A percentile compares a stretch with the other conserved stretches of the same genome.
Conservation (phyloP, 2,797 vertebrate genomes). For the Thamnophis elegans region DNA sequence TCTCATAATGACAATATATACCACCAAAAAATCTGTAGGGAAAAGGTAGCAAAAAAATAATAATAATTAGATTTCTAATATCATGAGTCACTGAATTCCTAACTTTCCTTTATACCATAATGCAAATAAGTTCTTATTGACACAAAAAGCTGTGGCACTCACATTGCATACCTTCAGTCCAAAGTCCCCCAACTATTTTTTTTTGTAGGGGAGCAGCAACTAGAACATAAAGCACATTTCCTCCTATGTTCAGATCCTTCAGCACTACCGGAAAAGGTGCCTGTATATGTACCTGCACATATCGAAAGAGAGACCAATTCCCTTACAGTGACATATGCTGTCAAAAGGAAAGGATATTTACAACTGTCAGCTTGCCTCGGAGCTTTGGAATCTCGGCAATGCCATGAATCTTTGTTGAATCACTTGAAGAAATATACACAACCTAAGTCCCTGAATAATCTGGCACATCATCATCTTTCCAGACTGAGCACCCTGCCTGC, state of each 20-base stretch:
- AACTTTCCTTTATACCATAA: not conserved
- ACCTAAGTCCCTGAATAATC: constrained; percentile 60
- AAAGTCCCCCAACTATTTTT: constrained; percentile 43
- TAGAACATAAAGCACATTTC: constrained; percentile 44
- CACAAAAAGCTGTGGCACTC: constrained; percentile 28
- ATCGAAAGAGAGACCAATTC: constrained; percentile 35
- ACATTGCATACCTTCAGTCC: constrained; percentile 29
- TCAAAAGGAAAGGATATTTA: constrained; percentile 55
- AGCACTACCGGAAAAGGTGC: constrained; percentile 43
- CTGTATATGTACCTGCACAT: not conserved
- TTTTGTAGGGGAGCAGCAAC: constrained; percentile 42
- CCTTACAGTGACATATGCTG: constrained; percentile 27
- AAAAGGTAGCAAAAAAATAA: constrained; percentile 41
- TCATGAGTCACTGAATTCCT: not conserved
- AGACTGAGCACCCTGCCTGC: accelerated
- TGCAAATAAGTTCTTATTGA: constrained; percentile 1
- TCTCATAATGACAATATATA: constrained; percentile 88
- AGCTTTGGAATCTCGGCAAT: constrained; percentile 72
- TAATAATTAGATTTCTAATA: constrained; percentile 31
- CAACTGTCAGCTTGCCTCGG: constrained; percentile 61
- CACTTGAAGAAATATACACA: constrained; percentile 65
- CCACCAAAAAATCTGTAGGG: constrained; percentile 77
- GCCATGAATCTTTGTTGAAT: constrained; percentile 59
- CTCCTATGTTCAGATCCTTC: constrained; percentile 34
- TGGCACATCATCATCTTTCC: constrained; percentile 17